Percentiles rank a stretch among this genome's conserved stretches.
Conservation (phyloP, 2,888 invertebrate genomes). For the Brachylomia viminalis region DNA sequence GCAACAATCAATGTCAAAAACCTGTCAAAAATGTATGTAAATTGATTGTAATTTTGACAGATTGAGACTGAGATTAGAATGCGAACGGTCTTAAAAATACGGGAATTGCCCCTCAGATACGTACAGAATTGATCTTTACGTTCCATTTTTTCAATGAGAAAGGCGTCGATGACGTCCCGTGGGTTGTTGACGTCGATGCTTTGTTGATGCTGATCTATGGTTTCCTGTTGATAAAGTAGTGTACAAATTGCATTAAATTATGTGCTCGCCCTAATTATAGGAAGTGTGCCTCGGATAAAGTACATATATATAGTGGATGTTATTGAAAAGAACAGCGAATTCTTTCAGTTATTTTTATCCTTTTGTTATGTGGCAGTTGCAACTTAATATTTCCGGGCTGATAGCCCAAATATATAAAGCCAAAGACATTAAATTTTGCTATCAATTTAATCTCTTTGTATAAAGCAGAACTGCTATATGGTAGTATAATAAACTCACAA, state of each 20-base stretch:
- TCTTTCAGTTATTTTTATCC: neutral
- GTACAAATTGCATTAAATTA: conserved; percentile 22
- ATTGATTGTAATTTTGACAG: too few relatives aligned
- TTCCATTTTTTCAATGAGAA: conserved; percentile 90
- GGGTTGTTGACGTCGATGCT: conserved; percentile 85
- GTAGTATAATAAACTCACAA: neutral
- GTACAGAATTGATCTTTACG: conserved; percentile 76
- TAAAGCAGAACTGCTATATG: neutral
- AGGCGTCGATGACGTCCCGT: conserved; percentile 92
- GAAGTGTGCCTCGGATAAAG: conserved; percentile 17
- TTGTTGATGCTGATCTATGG: conserved; percentile 87
- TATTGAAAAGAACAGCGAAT: conserved; percentile 4
- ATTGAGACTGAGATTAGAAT: too few relatives aligned
- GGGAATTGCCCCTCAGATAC: too few relatives aligned
- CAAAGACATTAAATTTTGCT: too few relatives aligned
- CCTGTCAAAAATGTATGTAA: too few relatives aligned
- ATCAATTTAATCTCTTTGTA: too few relatives aligned
- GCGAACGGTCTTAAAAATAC: too few relatives aligned
- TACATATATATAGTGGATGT: too few relatives aligned
- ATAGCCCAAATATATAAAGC: neutral
- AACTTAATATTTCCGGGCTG: neutral
- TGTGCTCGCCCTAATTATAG: conserved; percentile 4
- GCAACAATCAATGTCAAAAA: too few relatives aligned
- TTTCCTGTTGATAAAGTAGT: conserved; percentile 80
- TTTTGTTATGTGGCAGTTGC: neutral